A percentile compares a stretch with the other conserved stretches of the same genome.
Conservation (phyloP, 1,140 invertebrate species). For the Scaptomyza hsui region DNA sequence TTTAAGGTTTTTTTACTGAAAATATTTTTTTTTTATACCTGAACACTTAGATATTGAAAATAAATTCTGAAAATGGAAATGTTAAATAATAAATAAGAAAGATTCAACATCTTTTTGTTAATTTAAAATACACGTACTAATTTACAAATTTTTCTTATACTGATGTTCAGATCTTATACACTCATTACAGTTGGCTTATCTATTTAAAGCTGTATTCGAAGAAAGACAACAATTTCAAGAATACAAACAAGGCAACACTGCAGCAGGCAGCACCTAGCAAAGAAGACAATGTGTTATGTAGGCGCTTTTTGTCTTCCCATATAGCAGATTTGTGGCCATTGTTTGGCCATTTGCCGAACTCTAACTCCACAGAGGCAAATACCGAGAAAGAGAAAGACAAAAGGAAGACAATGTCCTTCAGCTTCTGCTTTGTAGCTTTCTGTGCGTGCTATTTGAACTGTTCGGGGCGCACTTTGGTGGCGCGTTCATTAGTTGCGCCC, state of each 20-base stretch:
- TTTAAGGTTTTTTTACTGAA: too few relatives aligned
- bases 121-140: too few relatives aligned
- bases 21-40: too few relatives aligned
- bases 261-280: neutral
- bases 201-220: too few relatives aligned
- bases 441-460: slow-evolving; percentile 39
- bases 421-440: slow-evolving; percentile 19
- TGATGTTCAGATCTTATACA: too few relatives aligned
- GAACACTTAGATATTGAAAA: too few relatives aligned
- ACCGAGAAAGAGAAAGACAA: neutral
- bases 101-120: too few relatives aligned
- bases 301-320: slow-evolving; percentile 1
- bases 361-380: slow-evolving; percentile 32
- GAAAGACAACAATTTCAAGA: too few relatives aligned
- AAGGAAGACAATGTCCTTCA: slow-evolving; percentile 21
- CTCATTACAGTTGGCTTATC: too few relatives aligned
- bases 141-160: too few relatives aligned
- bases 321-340: slow-evolving; percentile 45
- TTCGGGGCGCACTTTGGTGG: slow-evolving; percentile 57
- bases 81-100: too few relatives aligned
- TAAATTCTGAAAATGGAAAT: too few relatives aligned
- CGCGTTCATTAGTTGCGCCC: slow-evolving; percentile 72
- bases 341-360: slow-evolving; percentile 58
- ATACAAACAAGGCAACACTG: neutral
- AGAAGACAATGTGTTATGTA: neutral